Conservation (phyloP, 64 coral and sea anemone genomes). For the Pocillopora verrucosa region DNA sequence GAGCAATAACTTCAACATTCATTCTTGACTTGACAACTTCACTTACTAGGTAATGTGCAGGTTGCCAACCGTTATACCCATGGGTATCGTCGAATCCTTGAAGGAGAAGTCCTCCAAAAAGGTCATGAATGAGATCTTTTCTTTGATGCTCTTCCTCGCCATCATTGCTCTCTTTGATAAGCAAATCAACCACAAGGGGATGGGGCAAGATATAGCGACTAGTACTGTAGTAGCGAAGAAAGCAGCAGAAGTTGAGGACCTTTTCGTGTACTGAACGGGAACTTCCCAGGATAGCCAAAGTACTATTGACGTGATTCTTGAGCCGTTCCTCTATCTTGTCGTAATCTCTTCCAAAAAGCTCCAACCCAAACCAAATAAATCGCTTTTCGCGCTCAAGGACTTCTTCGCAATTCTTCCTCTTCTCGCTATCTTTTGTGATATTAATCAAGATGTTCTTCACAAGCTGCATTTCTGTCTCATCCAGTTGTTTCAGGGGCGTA, state of each 20-base stretch:
- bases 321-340: slow-evolving; percentile 47
- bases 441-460: slow-evolving; percentile 50
- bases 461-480: neutral
- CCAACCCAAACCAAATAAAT: slow-evolving; percentile 76
- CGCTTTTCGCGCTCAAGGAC: slow-evolving; percentile 53
- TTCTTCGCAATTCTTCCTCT: slow-evolving; percentile 11
- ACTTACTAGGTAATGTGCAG: slow-evolving; percentile 57
- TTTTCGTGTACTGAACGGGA: neutral
- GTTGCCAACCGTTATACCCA: slow-evolving; percentile 66
- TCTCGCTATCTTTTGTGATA: neutral
- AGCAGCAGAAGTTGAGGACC: slow-evolving; percentile 47
- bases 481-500: slow-evolving; percentile 19
- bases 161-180: neutral
- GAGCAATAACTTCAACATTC: neutral
- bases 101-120: slow-evolving; percentile 62
- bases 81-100: slow-evolving; percentile 23
- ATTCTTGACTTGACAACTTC: slow-evolving; percentile 54
- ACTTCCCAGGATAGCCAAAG: neutral
- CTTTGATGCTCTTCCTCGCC: neutral
- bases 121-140: slow-evolving; percentile 32
- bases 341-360: slow-evolving; percentile 69
- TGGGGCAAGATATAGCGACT: slow-evolving; percentile 40
- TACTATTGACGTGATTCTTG: slow-evolving; percentile 35
- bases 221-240: slow-evolving; percentile 49
- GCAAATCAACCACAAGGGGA: slow-evolving; percentile 36